Conservation (phyloP, 2,888 invertebrate species). For the Macrosoma leucophasiata region DNA sequence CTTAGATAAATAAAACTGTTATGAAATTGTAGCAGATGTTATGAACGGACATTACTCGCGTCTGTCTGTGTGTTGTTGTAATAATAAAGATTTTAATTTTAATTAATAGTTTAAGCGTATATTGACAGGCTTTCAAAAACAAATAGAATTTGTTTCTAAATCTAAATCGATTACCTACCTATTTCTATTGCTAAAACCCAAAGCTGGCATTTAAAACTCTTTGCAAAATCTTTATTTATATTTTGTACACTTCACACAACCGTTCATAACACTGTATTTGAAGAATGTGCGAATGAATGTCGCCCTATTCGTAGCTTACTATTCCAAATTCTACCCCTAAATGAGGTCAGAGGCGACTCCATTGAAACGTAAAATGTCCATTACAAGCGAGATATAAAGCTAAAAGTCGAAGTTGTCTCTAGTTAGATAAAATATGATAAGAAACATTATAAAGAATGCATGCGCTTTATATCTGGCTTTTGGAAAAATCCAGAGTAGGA, state of each 20-base stretch:
- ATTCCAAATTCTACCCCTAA: conserved; percentile 31
- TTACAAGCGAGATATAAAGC: conserved; percentile 72
- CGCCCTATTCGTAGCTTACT: conserved; percentile 38
- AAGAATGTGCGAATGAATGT: conserved; percentile 42
- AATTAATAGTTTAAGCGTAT: no score
- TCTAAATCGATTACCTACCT: no score
- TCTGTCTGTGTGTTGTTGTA: conserved; percentile 40
- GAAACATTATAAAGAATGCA: conserved; percentile 66
- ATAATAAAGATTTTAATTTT: conserved; percentile 22
- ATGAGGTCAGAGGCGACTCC: conserved; percentile 68
- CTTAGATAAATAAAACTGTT: conserved; percentile 25
- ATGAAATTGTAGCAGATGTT: conserved; percentile 20
- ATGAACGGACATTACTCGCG: conserved; percentile 53
- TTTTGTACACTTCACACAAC: no score
- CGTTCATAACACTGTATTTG: conserved; percentile 30
- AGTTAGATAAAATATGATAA: conserved; percentile 37
- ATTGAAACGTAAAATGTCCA: conserved; percentile 49
- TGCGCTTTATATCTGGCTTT: conserved; percentile 75
- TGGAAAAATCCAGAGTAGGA: conserved; percentile 69
- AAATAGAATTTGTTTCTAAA: no score
- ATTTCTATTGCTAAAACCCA: no score
- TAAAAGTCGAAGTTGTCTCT: conserved; percentile 44
- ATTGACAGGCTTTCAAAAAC: no score
- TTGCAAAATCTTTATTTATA: no score
- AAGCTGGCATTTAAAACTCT: no score